phyloP scores from a whole-genome alignment of 2,888 invertebrate genomes.

The Ichneumoninae sp. region DNA sequence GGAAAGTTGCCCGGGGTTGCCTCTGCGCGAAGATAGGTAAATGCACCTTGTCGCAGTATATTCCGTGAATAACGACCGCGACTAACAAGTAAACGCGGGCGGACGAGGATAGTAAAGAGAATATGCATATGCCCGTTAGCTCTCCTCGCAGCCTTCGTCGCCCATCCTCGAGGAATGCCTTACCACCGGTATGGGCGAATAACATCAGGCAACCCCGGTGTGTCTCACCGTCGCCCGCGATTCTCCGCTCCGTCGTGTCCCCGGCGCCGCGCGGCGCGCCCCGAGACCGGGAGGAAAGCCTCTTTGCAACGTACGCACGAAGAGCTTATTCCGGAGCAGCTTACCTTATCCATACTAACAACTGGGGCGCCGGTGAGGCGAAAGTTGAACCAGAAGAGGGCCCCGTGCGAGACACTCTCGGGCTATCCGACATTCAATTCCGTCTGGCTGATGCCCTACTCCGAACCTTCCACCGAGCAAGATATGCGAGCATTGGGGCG shows the following conservation, averaged over 20 bases:
- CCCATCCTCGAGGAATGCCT: slow-evolving; percentile 12
- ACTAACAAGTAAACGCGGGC: slow-evolving; percentile 10
- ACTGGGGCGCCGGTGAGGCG: slow-evolving; percentile 39
- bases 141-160: slow-evolving; percentile 1
- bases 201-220: not conserved
- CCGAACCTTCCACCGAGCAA: not conserved
- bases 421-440: slow-evolving; percentile 55
- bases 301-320: slow-evolving; percentile 60
- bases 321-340: slow-evolving; percentile 60
- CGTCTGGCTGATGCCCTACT: slow-evolving; percentile 45
- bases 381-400: slow-evolving; percentile 55
- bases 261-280: not conserved
- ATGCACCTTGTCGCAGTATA: slow-evolving; percentile 9
- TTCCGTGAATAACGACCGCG: slow-evolving; percentile 24
- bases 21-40: not conserved
- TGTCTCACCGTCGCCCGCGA: slow-evolving; percentile 2
- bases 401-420: slow-evolving; percentile 38
- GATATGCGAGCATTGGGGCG: not conserved
- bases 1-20: slow-evolving; percentile 5
- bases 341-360: slow-evolving; percentile 63
- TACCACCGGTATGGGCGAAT: not conserved
- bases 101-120: slow-evolving; percentile 8
- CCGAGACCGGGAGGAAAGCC: slow-evolving; percentile 44
- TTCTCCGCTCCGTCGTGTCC: not conserved
- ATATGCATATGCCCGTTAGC: slow-evolving; percentile 1